phyloP scores from a whole-genome alignment of 2,113 vertebrate species.

The Romanogobio albipinnatus region DNA sequence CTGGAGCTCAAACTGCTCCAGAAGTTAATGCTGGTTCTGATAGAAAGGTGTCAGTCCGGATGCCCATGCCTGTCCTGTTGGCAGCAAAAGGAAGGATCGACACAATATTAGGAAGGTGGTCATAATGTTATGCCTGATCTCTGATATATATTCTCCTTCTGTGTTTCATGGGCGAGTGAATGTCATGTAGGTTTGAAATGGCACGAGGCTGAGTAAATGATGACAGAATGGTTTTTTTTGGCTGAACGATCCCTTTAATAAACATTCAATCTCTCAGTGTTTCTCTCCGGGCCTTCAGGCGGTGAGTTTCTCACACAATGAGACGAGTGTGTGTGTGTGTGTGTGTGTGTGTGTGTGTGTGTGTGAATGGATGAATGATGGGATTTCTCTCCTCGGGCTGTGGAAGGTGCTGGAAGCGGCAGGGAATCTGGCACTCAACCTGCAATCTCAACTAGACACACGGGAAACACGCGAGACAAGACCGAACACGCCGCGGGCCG shows the following conservation, averaged over 20 bases:
- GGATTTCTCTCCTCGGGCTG: conserved; percentile 45
- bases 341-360: conserved; percentile 34
- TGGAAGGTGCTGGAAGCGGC: conserved; percentile 28
- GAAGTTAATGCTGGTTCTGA: no score
- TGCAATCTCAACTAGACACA: conserved; percentile 26
- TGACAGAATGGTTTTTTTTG: background rate
- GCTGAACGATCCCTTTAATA: background rate
- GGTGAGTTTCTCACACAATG: conserved; percentile 35
- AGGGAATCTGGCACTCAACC: conserved; percentile 50
- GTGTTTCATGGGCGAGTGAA: background rate
- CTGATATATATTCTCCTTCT: background rate
- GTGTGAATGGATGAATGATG: conserved; percentile 48
- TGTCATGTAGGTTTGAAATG: background rate
- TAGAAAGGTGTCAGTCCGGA: no score
- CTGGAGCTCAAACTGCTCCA: no score
- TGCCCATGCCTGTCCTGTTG: no score
- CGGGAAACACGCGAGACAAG: conserved; percentile 46
- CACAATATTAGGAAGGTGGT: no score
- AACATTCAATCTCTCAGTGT: background rate
- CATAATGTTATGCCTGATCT: no score
- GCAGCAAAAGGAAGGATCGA: no score
- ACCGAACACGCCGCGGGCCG: conserved; percentile 26
- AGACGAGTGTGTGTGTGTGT: conserved; percentile 11
- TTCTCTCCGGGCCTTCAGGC: background rate
- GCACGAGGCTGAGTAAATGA: background rate